Evolutionary conservation across 2,797 vertebrate species (phyloP).

Genomic region (Tenualosa ilisha): DNA sequence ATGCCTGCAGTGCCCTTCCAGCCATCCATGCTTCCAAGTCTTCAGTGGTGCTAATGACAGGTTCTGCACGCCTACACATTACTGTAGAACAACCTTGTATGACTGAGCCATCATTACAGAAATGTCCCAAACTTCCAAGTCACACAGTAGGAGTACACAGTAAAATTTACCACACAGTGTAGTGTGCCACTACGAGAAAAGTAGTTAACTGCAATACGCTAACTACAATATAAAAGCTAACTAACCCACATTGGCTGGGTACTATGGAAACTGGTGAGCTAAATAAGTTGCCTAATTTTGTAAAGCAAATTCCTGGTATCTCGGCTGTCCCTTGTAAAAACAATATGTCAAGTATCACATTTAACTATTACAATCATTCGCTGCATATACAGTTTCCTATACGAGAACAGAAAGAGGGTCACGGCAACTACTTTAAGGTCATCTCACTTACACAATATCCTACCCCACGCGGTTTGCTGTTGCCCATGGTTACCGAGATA

Average conservation of each 20-base stretch:
- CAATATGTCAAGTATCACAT: not conserved
- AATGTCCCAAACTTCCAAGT: not conserved
- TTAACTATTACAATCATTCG: not conserved
- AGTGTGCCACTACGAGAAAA: no score
- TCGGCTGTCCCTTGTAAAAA: not conserved
- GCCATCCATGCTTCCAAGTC: not conserved
- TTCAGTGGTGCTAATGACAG: not conserved
- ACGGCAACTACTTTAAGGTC: no score
- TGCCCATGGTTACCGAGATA: slow-evolving; percentile 2
- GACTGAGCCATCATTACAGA: no score
- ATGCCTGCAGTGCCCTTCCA: not conserved
- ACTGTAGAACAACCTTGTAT: not conserved
- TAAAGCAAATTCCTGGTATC: not conserved
- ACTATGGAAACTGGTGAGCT: not conserved
- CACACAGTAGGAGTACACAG: not conserved
- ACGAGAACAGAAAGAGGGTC: not conserved
- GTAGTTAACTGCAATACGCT: no score
- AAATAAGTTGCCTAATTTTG: not conserved
- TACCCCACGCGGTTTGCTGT: not conserved
- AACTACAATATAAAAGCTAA: not conserved
- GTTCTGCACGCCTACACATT: not conserved
- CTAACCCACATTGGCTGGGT: not conserved
- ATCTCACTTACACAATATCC: no score
- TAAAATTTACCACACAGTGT: no score
- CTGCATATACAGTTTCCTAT: not conserved